phyloP scores from a whole-genome alignment of 2,113 vertebrate species.

The Genyomyrus donnyi region DNA sequence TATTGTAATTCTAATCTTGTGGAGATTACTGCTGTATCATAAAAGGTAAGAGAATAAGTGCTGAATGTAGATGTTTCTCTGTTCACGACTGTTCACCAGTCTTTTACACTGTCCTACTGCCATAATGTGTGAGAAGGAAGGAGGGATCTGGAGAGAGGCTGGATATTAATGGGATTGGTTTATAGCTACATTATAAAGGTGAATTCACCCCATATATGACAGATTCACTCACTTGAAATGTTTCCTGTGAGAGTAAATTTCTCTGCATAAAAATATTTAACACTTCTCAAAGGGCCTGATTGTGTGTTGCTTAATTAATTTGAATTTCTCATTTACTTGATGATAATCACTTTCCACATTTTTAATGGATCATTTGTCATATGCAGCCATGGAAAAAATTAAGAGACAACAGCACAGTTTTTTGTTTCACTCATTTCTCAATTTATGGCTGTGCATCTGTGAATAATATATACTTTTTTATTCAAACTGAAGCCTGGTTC shows the following conservation, averaged over 20 bases:
- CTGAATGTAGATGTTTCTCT: background rate
- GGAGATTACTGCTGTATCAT: background rate
- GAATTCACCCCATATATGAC: background rate
- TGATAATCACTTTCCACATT: background rate
- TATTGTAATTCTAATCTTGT: background rate
- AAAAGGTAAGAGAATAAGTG: background rate
- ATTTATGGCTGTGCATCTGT: too few species aligned
- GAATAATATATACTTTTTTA: too few species aligned
- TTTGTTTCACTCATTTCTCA: too few species aligned
- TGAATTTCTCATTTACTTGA: background rate
- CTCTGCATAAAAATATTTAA: background rate
- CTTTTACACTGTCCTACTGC: background rate
- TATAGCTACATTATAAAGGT: background rate
- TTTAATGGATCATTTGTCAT: background rate
- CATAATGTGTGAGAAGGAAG: background rate
- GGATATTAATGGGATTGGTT: background rate
- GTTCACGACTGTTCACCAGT: background rate
- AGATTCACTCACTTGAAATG: background rate
- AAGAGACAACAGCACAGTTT: too few species aligned
- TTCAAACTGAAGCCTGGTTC: too few species aligned
- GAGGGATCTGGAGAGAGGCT: background rate
- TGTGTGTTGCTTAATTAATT: background rate
- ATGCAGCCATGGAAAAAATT: background rate
- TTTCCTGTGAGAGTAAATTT: background rate
- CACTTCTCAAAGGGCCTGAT: background rate